A percentile compares a stretch with the other conserved stretches of the same genome.
Conservation (phyloP, 2,113 vertebrate genomes). For the Gallinago undulata region DNA sequence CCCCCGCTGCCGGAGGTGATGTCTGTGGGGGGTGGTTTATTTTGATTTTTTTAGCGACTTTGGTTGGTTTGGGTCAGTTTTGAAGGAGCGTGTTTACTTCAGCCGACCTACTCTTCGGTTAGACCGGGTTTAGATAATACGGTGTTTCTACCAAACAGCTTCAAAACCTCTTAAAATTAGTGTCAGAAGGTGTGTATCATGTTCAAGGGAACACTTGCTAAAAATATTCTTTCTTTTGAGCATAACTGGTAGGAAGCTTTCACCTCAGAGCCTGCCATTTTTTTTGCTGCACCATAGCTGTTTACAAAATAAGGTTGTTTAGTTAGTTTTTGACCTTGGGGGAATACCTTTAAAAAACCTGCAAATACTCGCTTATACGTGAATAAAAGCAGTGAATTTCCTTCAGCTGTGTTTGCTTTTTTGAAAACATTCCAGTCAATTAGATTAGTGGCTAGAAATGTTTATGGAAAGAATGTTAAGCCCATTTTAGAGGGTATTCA, state of each 20-base stretch:
- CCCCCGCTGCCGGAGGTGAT: not conserved
- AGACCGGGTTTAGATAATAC: not conserved
- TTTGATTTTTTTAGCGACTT: not conserved
- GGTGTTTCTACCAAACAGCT: not conserved
- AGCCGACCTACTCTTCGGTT: not conserved
- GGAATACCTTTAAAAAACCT: constrained; percentile 29
- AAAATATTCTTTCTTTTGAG: not conserved
- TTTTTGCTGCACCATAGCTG: not conserved
- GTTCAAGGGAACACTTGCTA: not conserved
- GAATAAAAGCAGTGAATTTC: constrained; percentile 7
- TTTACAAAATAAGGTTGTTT: constrained; percentile 24
- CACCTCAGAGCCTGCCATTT: not conserved
- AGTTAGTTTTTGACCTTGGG: not conserved
- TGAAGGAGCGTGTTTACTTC: not conserved
- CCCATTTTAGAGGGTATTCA: not conserved
- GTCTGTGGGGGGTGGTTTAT: not conserved
- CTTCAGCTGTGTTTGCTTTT: constrained; percentile 22
- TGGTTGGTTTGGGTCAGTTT: not conserved
- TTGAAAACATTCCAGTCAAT: constrained; percentile 8
- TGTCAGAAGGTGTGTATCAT: not conserved
- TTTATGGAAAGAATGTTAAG: constrained; percentile 35
- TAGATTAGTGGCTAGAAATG: not conserved
- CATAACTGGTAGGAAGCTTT: not conserved
- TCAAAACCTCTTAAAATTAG: not conserved
- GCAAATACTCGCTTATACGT: not conserved